phyloP scores from a whole-genome alignment of 2,113 vertebrate genomes.

The Harpagus bidentatus region DNA sequence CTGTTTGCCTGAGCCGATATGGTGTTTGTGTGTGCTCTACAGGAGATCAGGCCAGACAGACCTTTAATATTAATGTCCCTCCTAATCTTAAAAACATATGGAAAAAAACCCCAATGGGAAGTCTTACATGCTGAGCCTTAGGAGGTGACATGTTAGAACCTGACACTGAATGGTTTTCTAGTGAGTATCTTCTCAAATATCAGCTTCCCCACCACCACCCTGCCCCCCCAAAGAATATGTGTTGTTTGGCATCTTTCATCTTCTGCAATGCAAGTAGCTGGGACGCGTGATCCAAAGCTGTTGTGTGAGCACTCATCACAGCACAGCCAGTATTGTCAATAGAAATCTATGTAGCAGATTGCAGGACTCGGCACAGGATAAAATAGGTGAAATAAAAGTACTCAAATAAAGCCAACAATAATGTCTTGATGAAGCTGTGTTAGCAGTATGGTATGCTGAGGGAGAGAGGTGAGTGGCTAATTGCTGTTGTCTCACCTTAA shows the following conservation, averaged over 20 bases:
- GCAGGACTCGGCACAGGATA: background rate
- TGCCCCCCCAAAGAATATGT: background rate
- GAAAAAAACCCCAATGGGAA: background rate
- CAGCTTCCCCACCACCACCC: too few species aligned
- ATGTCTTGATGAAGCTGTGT: background rate
- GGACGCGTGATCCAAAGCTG: background rate
- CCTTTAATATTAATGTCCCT: background rate
- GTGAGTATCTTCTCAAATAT: background rate
- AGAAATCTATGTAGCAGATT: background rate
- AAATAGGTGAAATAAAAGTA: background rate
- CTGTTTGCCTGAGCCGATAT: background rate
- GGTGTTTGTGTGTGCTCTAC: background rate
- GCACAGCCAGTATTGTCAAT: background rate
- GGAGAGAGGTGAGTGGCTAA: background rate
- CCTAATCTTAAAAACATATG: background rate
- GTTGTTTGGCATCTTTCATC: background rate
- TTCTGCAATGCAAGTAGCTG: background rate
- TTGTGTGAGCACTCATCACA: background rate
- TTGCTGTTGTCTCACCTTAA: background rate
- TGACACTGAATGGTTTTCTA: background rate
- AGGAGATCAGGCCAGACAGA: background rate
- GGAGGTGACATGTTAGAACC: background rate
- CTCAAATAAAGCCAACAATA: background rate
- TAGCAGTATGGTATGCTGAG: background rate
- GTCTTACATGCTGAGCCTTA: background rate